Evolutionary conservation across 2,888 invertebrate species (phyloP).

Genomic region (Lasioglossum oenotherae): DNA sequence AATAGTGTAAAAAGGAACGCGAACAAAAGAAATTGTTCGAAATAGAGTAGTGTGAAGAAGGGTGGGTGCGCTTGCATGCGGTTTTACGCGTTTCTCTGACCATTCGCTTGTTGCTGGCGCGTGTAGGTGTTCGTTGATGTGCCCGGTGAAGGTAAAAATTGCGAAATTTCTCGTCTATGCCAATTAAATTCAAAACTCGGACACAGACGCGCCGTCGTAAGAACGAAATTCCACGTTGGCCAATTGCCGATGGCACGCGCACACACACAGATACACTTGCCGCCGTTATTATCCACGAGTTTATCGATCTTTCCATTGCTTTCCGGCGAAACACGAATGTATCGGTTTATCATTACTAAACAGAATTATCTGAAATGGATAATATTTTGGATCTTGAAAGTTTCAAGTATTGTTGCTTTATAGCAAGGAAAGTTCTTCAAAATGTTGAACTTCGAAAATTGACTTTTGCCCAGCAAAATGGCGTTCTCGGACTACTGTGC

Average conservation of each 20-base stretch:
- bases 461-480: too few species aligned
- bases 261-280: not conserved
- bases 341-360: constrained; percentile 19
- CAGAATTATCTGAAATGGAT: too few species aligned
- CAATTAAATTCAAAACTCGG: constrained; percentile 76
- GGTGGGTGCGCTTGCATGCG: constrained; percentile 13
- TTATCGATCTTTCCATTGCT: constrained; percentile 20
- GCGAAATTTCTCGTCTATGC: constrained; percentile 72
- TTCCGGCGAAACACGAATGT: constrained; percentile 22
- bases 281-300: constrained; percentile 27
- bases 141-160: constrained; percentile 71
- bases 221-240: constrained; percentile 60
- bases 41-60: constrained; percentile 5
- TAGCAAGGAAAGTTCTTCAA: too few species aligned
- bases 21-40: constrained; percentile 22
- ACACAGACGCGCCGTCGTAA: constrained; percentile 60
- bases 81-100: constrained; percentile 42
- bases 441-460: too few species aligned
- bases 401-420: too few species aligned
- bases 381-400: too few species aligned
- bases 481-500: too few species aligned
- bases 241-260: constrained; percentile 39
- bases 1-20: not conserved
- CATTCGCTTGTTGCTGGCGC: constrained; percentile 21
- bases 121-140: constrained; percentile 34